Base-by-base conservation (phyloP, 2,888 invertebrate species). In the Hydropsyche betteni region DNA sequence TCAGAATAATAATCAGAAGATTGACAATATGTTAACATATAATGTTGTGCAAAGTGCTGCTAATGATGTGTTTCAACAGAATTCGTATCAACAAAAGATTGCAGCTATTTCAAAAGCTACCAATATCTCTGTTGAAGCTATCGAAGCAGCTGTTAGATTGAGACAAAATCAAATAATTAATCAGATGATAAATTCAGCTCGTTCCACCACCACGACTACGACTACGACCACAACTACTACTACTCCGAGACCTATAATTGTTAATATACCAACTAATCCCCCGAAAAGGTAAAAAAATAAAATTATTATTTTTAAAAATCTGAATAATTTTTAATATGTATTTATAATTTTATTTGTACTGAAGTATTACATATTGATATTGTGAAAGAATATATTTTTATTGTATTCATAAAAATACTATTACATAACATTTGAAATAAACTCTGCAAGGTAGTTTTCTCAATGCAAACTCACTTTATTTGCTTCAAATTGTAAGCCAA, bases 71-170 rank as follows among this genome's bases (percentile, higher is more conserved):
- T 33, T 55, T 0, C 72, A 58, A 24, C 74, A 79, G 34, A 68
- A 53, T 8, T 61, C 77, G 6, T 85, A 88, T 10, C 85, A 85
- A 80, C 81, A 84, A 4, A 88, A 87, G 81, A 88, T 88, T 79
- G 85, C 85, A 4, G 87, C 88, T 80, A 87, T 88, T 76, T 88
- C 93, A 0, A 90, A 91, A 76, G 92, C 92, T 5, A 93, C 93
- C 14, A 95, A 95, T 81, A 91, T 94, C 33, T 93, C 93, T 0
- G 91, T 93, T 82, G 93, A 93, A 76, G 92, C 93, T 6, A 89
- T 94, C 3, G 92, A 94, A 81, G 90, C 93, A 8, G 94, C 94
- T 0, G 91, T 94, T 73, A 86, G 91, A 4, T 84, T 92, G 80
- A 86, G 91, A 64, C 92, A 93, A 80, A 91, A 93, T 80, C 92